A percentile compares a stretch with the other conserved stretches of the same genome.
Conservation (phyloP, 2,113 vertebrate species). For the Siniperca knerii region DNA sequence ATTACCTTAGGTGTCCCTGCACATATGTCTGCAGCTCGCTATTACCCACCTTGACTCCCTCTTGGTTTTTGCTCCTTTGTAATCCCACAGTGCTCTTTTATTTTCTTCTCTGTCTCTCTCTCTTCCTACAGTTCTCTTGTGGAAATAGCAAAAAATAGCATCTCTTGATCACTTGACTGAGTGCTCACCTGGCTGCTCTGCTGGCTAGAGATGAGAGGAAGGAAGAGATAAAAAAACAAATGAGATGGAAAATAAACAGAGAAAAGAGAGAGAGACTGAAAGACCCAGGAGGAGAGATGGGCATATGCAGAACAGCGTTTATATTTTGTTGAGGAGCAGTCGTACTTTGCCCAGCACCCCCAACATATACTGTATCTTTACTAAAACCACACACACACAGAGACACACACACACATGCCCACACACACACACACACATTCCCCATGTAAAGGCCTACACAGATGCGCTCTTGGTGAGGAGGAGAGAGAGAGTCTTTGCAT, state of each 20-base stretch:
- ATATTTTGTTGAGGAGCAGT: slow-evolving; percentile 55
- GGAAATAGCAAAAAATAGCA: slow-evolving; percentile 54
- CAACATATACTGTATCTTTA: slow-evolving; percentile 56
- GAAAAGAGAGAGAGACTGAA: slow-evolving; percentile 27
- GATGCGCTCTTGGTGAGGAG: slow-evolving; percentile 77
- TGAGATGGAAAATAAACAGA: slow-evolving; percentile 64
- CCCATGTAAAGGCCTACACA: slow-evolving; percentile 74
- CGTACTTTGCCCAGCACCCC: slow-evolving; percentile 32
- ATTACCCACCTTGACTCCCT: slow-evolving; percentile 40
- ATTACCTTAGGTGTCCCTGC: slow-evolving; percentile 62
- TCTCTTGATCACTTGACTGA: slow-evolving; percentile 67
- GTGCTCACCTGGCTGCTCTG: slow-evolving; percentile 67
- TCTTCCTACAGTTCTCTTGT: slow-evolving; percentile 35
- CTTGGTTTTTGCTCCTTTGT: slow-evolving; percentile 13
- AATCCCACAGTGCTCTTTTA: slow-evolving; percentile 35
- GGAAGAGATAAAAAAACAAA: slow-evolving; percentile 64
- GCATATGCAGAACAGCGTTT: slow-evolving; percentile 64
- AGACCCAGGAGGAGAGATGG: slow-evolving; percentile 66
- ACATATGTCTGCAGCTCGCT: slow-evolving; percentile 57
- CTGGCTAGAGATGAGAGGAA: slow-evolving; percentile 71
- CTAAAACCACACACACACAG: slow-evolving; percentile 27
- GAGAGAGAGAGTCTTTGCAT: slow-evolving; percentile 77
- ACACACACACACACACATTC: slow-evolving; percentile 43
- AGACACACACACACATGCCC: slow-evolving; percentile 37
- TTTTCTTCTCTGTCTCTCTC: slow-evolving; percentile 17